These are phyloP conservation scores for Hemicentrotus pulcherrimus DNA, from an alignment of 35 echinoderm and acorn worm species.

Conservation along the genomic window DNA sequence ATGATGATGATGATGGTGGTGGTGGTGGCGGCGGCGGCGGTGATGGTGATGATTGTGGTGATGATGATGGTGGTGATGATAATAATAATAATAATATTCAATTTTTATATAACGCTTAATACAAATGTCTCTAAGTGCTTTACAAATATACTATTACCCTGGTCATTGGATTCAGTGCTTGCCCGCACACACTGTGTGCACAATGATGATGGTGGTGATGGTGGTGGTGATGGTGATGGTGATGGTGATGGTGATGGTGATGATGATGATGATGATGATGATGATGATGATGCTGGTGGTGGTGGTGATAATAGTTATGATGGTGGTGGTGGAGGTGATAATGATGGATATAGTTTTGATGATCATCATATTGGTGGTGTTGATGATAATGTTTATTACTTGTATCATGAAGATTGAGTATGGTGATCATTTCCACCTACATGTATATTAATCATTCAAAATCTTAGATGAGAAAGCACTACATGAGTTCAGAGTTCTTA, in stretches of 20 bases:
- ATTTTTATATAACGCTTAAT: no score
- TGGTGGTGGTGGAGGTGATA: neutral
- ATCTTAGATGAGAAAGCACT: no score
- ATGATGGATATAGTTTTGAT: neutral
- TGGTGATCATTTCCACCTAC: no score
- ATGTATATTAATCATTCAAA: no score
- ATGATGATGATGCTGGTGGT: neutral
- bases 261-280: neutral
- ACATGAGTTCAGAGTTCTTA: no score
- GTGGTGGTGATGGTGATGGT: neutral
- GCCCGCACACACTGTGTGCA: no score
- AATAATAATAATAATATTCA: no score
- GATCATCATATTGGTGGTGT: neutral
- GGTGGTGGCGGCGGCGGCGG: neutral
- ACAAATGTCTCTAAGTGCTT: no score
- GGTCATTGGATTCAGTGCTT: no score
- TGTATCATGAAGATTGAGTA: no score
- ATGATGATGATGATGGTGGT: neutral
- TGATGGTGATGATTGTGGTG: neutral
- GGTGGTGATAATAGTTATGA: neutral
- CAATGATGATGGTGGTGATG: neutral
- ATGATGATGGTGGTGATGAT: neutral
- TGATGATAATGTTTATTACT: no score
- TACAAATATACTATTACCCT: no score
- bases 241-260: neutral